Evolutionary conservation across 2,113 vertebrate genomes (phyloP).

Genomic region (Lycocorax pyrrhopterus): DNA sequence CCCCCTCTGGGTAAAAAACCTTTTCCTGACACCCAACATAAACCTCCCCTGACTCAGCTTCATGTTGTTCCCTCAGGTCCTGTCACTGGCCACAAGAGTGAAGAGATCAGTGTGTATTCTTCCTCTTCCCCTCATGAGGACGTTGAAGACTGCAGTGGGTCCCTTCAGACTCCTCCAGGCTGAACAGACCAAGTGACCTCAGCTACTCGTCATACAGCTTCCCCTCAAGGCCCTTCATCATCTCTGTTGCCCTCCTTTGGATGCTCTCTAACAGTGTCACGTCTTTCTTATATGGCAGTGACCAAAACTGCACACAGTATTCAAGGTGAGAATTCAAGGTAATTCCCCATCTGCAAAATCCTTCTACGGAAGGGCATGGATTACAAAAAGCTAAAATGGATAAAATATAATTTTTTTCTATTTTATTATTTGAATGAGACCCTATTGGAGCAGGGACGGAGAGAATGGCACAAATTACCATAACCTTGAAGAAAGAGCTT

Average conservation of each 20-base stretch:
- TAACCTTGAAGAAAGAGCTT: neutral
- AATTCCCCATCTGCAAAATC: neutral
- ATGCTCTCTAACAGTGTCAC: neutral
- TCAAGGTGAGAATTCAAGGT: neutral
- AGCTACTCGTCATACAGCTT: rapidly evolving
- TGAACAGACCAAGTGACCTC: neutral
- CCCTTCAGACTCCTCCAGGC: neutral
- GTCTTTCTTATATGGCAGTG: neutral
- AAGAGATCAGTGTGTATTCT: neutral
- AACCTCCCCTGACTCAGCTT: neutral
- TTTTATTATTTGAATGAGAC: neutral
- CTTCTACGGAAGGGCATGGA: neutral
- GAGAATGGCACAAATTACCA: neutral
- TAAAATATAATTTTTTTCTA: neutral
- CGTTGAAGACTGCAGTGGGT: neutral
- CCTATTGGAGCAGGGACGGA: neutral
- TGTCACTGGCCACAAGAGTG: neutral
- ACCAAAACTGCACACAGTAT: neutral
- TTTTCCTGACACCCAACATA: neutral
- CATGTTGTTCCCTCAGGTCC: neutral
- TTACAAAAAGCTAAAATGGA: neutral
- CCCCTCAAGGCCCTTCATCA: neutral
- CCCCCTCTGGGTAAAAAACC: neutral
- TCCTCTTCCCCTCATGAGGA: neutral
- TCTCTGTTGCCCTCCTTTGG: neutral